phyloP scores from a whole-genome alignment of 2,888 invertebrate species.

The Eupithecia abbreviata region DNA sequence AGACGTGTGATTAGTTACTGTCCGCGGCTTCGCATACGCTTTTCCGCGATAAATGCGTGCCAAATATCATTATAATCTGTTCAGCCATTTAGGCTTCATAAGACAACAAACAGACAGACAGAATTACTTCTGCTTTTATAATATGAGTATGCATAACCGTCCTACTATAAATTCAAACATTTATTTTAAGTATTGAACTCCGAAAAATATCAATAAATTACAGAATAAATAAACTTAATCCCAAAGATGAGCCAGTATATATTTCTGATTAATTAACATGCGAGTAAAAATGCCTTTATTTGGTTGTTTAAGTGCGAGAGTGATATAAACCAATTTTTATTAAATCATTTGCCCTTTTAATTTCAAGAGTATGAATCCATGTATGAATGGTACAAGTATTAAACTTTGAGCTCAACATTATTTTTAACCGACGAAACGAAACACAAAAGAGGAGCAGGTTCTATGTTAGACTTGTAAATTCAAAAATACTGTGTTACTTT shows the following conservation, averaged over 20 bases:
- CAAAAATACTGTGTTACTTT: too few relatives aligned
- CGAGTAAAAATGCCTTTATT: constrained; percentile 9
- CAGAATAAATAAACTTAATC: background rate
- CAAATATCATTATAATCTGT: too few relatives aligned
- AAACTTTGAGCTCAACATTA: background rate
- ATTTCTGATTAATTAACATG: background rate
- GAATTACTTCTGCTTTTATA: background rate
- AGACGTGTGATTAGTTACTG: too few relatives aligned
- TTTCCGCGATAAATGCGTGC: background rate
- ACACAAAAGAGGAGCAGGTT: too few relatives aligned
- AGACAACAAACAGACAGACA: background rate
- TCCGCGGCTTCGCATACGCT: background rate
- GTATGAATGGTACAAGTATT: constrained; percentile 7
- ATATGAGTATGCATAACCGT: background rate
- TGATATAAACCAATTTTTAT: background rate
- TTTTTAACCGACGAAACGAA: background rate
- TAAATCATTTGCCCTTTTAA: background rate
- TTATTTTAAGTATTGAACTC: background rate
- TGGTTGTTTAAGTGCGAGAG: background rate
- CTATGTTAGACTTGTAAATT: too few relatives aligned
- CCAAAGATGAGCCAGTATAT: background rate
- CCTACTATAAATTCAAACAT: background rate
- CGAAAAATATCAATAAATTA: background rate
- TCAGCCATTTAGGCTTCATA: background rate
- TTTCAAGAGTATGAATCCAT: background rate